phyloP scores from a whole-genome alignment of 30 jellyfish, hydroid and myxozoan genomes.

The Hydra vulgaris region DNA sequence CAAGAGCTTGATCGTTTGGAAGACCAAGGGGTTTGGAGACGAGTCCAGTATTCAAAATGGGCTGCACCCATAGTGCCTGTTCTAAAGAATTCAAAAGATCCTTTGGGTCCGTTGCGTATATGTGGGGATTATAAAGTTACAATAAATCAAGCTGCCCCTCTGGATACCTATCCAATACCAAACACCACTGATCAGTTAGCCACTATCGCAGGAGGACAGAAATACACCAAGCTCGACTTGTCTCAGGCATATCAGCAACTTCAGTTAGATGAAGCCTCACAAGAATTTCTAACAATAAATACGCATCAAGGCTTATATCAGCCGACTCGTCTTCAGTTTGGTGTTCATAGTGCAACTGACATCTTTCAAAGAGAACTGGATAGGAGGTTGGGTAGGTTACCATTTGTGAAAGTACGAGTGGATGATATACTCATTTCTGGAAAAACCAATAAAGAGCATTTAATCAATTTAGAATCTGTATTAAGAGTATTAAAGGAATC shows the following conservation, averaged over 20 bases:
- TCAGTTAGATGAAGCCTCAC: constrained; percentile 23
- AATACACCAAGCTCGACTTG: constrained; percentile 30
- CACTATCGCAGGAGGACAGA: constrained; percentile 22
- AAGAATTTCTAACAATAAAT: constrained; percentile 19
- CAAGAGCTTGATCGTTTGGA: constrained; percentile 24
- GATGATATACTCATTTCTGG: too few relatives aligned
- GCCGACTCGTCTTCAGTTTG: constrained; percentile 34
- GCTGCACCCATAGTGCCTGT: constrained; percentile 37
- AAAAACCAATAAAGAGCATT: too few relatives aligned
- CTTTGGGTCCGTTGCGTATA: constrained; percentile 12
- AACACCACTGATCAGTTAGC: constrained; percentile 12
- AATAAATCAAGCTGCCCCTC: constrained; percentile 8
- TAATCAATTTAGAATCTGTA: too few relatives aligned
- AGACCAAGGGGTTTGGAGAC: constrained; percentile 24
- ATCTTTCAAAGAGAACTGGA: constrained; percentile 41
- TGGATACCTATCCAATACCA: constrained; percentile 32
- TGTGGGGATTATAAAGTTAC: constrained; percentile 35
- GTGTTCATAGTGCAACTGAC: constrained; percentile 40
- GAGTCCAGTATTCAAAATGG: constrained; percentile 21
- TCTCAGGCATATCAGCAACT: too few relatives aligned
- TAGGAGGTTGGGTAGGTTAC: neutral
- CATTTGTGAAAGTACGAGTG: too few relatives aligned
- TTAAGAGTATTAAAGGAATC: too few relatives aligned
- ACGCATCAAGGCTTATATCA: constrained; percentile 35
- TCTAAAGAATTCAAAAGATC: constrained; percentile 18